These are phyloP conservation scores for Druon quercuslanigerum DNA, from an alignment of 1,140 invertebrate species.

Conservation along the genomic window DNA sequence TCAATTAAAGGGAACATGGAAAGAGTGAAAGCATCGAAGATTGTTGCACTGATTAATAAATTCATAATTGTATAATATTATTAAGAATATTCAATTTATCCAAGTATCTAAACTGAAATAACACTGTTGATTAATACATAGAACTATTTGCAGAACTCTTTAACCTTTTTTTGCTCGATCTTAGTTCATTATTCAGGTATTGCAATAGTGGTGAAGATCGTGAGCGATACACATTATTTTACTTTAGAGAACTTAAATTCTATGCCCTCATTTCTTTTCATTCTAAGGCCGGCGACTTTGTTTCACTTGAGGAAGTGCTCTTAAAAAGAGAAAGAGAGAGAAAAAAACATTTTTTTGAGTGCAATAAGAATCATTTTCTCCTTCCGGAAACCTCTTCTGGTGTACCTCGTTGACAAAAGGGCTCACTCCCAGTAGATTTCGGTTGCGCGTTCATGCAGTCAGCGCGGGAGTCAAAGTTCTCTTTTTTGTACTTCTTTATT, in stretches of 20 bases:
- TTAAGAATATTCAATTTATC: no score
- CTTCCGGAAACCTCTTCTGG: neutral
- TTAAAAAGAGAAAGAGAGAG: neutral
- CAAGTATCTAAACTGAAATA: no score
- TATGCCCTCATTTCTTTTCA: neutral
- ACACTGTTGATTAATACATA: no score
- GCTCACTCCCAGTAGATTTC: neutral
- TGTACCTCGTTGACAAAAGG: neutral
- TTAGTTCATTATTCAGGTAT: neutral
- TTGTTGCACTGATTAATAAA: no score
- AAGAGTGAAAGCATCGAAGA: no score
- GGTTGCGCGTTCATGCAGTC: neutral
- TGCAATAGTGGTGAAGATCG: neutral
- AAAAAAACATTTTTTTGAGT: neutral
- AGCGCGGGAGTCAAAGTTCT: neutral
- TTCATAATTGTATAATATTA: no score
- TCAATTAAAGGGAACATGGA: no score
- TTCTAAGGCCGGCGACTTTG: neutral
- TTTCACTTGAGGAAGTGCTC: conserved; percentile 1
- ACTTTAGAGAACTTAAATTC: neutral
- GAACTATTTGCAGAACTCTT: no score
- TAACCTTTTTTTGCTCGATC: neutral
- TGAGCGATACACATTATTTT: neutral
- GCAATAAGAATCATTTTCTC: neutral
- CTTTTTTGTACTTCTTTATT: neutral